Percentiles rank a stretch among this genome's conserved stretches.
These are phyloP conservation scores for Lagodon rhomboides DNA, from an alignment of 2,797 vertebrate genomes.

Conservation along the genomic window DNA sequence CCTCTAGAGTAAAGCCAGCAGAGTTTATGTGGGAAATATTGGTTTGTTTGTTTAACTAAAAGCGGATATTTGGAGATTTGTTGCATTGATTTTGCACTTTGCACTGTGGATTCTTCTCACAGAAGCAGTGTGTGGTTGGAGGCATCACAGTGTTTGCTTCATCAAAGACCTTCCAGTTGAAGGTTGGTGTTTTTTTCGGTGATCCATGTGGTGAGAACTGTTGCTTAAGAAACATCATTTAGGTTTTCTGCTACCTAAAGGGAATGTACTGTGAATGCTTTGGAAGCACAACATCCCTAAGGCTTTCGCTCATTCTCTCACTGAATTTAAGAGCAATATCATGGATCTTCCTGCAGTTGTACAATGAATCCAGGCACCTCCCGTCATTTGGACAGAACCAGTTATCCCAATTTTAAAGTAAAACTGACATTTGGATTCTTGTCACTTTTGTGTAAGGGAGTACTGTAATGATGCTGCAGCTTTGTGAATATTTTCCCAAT, in stretches of 20 bases:
- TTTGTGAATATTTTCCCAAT: background rate
- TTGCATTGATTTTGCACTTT: background rate
- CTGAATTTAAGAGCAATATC: background rate
- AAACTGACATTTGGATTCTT: background rate
- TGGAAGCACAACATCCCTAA: background rate
- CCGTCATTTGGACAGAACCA: background rate
- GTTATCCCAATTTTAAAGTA: background rate
- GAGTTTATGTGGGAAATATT: constrained; percentile 7
- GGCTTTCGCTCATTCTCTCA: background rate
- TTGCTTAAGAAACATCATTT: background rate
- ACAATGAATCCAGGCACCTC: background rate
- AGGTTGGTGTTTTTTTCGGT: too few species aligned
- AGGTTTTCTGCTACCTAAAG: background rate
- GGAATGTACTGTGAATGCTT: background rate
- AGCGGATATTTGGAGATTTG: constrained; percentile 36
- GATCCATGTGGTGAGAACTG: too few species aligned
- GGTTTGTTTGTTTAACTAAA: constrained; percentile 28
- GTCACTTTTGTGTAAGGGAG: background rate
- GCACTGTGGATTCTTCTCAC: background rate
- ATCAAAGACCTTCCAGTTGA: background rate
- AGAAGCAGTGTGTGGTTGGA: background rate
- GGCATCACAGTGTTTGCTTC: background rate
- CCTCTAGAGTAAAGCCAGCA: constrained; percentile 39
- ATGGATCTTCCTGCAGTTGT: background rate
- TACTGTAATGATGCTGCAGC: background rate